Base-by-base conservation (phyloP, 2,113 vertebrate genomes). In the Apodemus sylvaticus region DNA sequence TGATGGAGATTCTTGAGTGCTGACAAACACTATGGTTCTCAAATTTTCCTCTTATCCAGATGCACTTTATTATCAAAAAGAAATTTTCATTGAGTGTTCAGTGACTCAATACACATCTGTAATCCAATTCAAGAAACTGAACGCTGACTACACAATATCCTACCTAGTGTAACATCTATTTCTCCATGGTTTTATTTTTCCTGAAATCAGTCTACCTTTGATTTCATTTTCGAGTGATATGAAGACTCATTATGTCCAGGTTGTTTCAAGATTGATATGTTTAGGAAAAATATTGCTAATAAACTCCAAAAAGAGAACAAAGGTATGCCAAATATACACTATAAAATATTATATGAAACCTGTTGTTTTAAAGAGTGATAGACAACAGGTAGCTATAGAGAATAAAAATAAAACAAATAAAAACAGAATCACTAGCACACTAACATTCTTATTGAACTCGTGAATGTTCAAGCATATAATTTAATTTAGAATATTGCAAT, bases 191-290 rank as follows among this genome's bases (percentile, higher is more conserved):
- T 68, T 68, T 68, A 68, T 55, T 20, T 86, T 62, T 89, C 5
- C 77, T 96, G 42, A 87, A 82, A 93, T 83, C 31, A 58, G n/a
- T 94, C 91, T 93, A 26, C 31, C 12, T 89, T 87, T 87, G 81
- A 14, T 77, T 26, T 90, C 62, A 71, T 45, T 48, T 58, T 81
- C 93, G n/a, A 93, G 48, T 64, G 58, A 76, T 70, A 87, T 74
- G 14, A 96, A 85, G 34, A 53, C 62, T 66, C 31, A 91, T 91
- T 85, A 31, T 26, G 1, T 31, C 26, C 22, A 93, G 22, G n/a
- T 36, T 93, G 22, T 90, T 86, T 96, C 48, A 96, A 58, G 11
- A 87, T 48, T 16, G 1, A 93, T 89, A 79, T 83, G 5, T 64
- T 78, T 79, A 70, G 34, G n/a, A 53, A 89, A 73, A 96, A 92